These are phyloP conservation scores for Prionace glauca DNA, from an alignment of 2,797 vertebrate species.

Conservation along the genomic window DNA sequence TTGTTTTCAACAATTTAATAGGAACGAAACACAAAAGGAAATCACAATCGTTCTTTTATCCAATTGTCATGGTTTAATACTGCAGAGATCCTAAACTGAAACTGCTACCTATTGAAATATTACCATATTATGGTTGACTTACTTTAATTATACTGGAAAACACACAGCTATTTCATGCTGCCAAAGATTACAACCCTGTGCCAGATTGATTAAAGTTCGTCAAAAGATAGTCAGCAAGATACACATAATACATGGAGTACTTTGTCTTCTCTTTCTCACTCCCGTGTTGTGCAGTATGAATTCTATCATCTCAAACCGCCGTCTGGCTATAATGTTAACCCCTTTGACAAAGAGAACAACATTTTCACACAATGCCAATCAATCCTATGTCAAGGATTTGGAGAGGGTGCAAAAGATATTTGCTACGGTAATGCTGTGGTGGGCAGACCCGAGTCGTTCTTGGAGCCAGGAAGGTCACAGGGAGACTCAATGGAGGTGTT, in stretches of 20 bases:
- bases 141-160: constrained; percentile 14
- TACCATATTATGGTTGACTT: constrained; percentile 32
- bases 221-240: background rate
- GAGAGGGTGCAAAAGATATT: background rate
- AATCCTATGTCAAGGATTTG: background rate
- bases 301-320: background rate
- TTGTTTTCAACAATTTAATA: background rate
- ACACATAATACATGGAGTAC: no score
- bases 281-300: background rate
- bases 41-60: background rate
- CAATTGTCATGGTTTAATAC: constrained; percentile 1
- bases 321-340: background rate
- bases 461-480: background rate
- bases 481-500: background rate
- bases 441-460: background rate
- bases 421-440: background rate
- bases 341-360: background rate
- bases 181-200: background rate
- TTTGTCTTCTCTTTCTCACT: background rate
- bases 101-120: constrained; percentile 42
- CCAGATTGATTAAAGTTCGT: background rate
- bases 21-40: background rate
- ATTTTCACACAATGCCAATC: background rate
- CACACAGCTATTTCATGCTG: constrained; percentile 25
- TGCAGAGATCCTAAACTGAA: background rate